Percentiles rank a stretch among this genome's conserved stretches.
These are phyloP conservation scores for Athene noctua DNA, from an alignment of 2,113 vertebrate genomes.

Conservation along the genomic window DNA sequence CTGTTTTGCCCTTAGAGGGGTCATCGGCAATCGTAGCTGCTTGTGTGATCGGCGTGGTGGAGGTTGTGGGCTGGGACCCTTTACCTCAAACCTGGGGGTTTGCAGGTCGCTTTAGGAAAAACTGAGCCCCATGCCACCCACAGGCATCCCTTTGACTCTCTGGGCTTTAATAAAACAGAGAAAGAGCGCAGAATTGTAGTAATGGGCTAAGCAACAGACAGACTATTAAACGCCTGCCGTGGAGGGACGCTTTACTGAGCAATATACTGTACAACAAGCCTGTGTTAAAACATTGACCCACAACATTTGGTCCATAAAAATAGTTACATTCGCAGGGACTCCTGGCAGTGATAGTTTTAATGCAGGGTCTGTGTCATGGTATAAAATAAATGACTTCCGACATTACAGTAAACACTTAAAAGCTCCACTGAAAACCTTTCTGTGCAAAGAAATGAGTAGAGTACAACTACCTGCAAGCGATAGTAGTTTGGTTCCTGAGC, in stretches of 20 bases:
- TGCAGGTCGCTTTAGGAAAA: background rate
- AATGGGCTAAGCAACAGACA: constrained; percentile 55
- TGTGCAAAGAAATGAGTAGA: background rate
- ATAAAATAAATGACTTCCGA: constrained; percentile 67
- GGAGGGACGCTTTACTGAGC: constrained; percentile 64
- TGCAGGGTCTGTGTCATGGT: constrained; percentile 56
- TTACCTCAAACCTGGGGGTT: background rate
- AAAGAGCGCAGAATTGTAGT: background rate
- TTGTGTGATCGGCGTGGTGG: background rate
- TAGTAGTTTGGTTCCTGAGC: background rate
- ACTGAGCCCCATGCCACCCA: background rate
- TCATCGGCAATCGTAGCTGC: rapidly evolving
- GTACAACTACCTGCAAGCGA: background rate
- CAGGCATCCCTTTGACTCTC: constrained; percentile 37
- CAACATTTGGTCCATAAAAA: constrained; percentile 75
- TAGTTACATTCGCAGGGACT: constrained; percentile 50
- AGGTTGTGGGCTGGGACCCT: background rate
- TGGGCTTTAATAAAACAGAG: constrained; percentile 46
- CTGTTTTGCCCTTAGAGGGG: background rate
- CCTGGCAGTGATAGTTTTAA: constrained; percentile 67
- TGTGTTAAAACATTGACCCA: constrained; percentile 65
- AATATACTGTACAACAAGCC: constrained; percentile 63
- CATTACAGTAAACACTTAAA: constrained; percentile 20
- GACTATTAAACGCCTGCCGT: constrained; percentile 60
- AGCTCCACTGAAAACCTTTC: constrained; percentile 42